Conservation (phyloP, 2,113 vertebrate species). For the Brachypodius melanocephalos region DNA sequence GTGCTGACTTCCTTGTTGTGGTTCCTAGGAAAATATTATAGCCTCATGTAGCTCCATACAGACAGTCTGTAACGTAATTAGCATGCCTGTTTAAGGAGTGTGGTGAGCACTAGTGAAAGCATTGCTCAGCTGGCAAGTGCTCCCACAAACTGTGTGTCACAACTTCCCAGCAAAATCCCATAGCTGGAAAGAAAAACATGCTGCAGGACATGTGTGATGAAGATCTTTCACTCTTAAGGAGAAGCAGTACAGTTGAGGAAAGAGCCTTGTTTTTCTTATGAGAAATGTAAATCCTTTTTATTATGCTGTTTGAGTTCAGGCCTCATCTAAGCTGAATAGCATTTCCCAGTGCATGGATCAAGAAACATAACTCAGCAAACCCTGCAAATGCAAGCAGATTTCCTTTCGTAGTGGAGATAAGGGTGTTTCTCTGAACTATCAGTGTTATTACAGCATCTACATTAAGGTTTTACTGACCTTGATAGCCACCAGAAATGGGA, state of each 20-base stretch:
- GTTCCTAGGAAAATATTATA: not conserved
- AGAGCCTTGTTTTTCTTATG: not conserved
- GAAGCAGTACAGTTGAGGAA: not conserved
- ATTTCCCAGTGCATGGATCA: not conserved
- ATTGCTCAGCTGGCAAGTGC: not conserved
- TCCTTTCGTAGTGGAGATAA: not conserved
- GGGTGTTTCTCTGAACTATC: not conserved
- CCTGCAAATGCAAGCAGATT: constrained; percentile 1
- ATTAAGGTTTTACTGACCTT: not conserved
- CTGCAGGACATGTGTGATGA: not conserved
- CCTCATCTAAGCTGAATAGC: not conserved
- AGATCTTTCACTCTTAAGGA: not conserved
- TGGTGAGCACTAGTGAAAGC: constrained; percentile 6
- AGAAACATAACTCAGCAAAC: not conserved
- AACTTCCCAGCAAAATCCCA: not conserved
- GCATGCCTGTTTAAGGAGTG: not conserved
- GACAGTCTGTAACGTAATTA: not conserved
- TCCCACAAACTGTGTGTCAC: not conserved
- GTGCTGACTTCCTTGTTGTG: not conserved
- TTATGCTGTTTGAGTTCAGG: not conserved
- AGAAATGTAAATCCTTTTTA: not conserved
- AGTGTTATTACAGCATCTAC: not conserved
- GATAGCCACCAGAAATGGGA: constrained; percentile 13
- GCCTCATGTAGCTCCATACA: not conserved
- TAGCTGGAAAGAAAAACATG: not conserved